Evolutionary conservation across 2,113 vertebrate genomes (phyloP).

Genomic region (Centrocercus urophasianus): DNA sequence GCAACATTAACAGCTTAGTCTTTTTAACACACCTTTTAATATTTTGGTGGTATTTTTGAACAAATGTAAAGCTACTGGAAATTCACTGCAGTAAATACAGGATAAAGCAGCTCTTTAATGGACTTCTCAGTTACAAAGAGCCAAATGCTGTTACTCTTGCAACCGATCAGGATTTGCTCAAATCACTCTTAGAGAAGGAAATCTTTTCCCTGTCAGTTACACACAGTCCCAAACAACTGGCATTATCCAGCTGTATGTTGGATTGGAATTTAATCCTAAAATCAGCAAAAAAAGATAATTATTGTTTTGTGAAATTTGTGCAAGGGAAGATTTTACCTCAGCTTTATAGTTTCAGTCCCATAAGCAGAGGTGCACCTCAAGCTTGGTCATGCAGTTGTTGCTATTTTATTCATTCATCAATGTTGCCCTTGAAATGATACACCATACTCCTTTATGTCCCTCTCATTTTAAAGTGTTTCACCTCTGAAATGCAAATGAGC

Average conservation of each 20-base stretch:
- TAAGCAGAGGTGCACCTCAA: neutral
- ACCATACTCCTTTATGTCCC: neutral
- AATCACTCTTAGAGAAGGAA: neutral
- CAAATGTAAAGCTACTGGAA: neutral
- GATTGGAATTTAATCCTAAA: neutral
- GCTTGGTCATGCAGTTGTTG: neutral
- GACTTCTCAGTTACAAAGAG: neutral
- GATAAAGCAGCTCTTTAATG: slow-evolving; percentile 7
- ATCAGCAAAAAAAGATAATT: neutral
- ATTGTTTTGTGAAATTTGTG: neutral
- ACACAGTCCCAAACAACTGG: neutral
- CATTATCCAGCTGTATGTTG: neutral
- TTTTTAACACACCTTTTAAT: neutral
- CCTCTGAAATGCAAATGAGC: neutral
- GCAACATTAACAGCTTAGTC: neutral
- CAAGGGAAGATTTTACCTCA: neutral
- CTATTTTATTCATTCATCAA: neutral
- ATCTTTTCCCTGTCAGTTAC: neutral
- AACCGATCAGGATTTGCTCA: neutral
- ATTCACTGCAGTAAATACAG: neutral
- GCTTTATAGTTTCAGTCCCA: neutral
- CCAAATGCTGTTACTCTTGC: neutral
- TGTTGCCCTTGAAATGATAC: neutral
- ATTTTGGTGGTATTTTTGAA: neutral
- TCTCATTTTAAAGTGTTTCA: neutral